A percentile compares a stretch with the other conserved stretches of the same genome.
Evolutionary conservation across 1,140 invertebrate genomes (phyloP).

Genomic region (Wiebesia pumilae): DNA sequence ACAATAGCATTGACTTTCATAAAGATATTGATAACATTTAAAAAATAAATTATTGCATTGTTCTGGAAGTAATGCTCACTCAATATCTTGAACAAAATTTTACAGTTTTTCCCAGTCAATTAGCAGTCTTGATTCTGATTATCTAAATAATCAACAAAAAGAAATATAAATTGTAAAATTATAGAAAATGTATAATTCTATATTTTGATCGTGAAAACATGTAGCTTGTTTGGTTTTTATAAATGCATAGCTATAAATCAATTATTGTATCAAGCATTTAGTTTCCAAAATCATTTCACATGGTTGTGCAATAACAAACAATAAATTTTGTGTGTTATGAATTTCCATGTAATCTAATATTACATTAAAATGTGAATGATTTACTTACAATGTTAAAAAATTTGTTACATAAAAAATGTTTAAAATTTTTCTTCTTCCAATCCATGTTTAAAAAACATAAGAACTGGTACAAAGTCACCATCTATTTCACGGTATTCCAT

Average conservation of each 20-base stretch:
- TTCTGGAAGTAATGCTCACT: conserved; percentile 63
- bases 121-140: conserved; percentile 69
- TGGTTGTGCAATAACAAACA: conserved; percentile 60
- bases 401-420: conserved; percentile 56
- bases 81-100: conserved; percentile 62
- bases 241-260: background rate
- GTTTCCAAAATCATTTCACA: conserved; percentile 29
- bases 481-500: conserved; percentile 94
- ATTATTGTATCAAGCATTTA: background rate
- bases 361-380: too few species aligned
- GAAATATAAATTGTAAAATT: conserved; percentile 52
- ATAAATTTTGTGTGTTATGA: conserved; percentile 20
- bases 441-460: conserved; percentile 98
- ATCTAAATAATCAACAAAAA: conserved; percentile 56
- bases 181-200: background rate
- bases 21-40: conserved; percentile 50
- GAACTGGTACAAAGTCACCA: conserved; percentile 85
- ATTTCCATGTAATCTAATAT: conserved; percentile 15
- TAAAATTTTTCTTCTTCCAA: conserved; percentile 96
- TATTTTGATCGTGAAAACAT: background rate
- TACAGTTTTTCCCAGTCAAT: conserved; percentile 59
- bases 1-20: conserved; percentile 53
- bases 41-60: conserved; percentile 58
- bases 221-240: background rate
- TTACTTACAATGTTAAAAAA: conserved; percentile 70